Evolutionary conservation across 1,140 invertebrate species (phyloP).

Genomic region (Phymastichus coffea): DNA sequence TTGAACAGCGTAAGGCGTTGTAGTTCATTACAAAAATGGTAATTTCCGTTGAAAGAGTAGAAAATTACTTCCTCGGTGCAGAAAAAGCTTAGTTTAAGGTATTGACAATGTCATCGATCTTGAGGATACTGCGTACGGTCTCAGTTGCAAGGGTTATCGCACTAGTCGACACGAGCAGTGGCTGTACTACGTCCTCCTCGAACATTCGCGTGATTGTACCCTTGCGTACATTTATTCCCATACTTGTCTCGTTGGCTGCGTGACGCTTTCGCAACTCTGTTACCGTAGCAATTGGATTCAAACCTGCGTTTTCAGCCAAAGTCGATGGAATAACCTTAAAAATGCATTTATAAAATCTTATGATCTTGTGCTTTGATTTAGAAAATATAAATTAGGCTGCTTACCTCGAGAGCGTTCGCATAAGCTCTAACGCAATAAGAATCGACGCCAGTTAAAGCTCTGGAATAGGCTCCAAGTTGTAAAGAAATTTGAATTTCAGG

Average conservation of each 20-base stretch:
- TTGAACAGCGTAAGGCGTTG: background rate
- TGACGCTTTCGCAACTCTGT: conserved; percentile 95
- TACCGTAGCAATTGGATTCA: conserved; percentile 96
- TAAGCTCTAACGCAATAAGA: conserved; percentile 94
- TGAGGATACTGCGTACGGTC: conserved; percentile 95
- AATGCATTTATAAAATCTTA: background rate
- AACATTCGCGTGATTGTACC: conserved; percentile 95
- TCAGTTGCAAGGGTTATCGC: conserved; percentile 94
- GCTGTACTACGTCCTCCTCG: conserved; percentile 97
- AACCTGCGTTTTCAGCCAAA: conserved; percentile 98
- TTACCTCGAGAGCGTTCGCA: conserved; percentile 95
- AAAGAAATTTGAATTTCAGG: conserved; percentile 94
- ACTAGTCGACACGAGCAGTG: conserved; percentile 90
- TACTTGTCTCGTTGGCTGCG: conserved; percentile 76
- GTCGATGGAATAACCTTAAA: conserved; percentile 82
- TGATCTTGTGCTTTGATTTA: background rate
- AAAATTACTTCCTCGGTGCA: no score
- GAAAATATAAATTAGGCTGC: background rate
- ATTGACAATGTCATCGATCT: conserved; percentile 98
- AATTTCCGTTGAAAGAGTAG: background rate
- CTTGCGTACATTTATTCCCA: conserved; percentile 96
- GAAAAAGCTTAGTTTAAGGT: conserved; percentile 47
- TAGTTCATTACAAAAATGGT: conserved; percentile 9
- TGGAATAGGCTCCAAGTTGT: conserved; percentile 78
- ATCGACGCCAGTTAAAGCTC: conserved; percentile 86